These are phyloP conservation scores for Periphyllus acericola DNA, from an alignment of 2,888 invertebrate species.

Conservation along the genomic window DNA sequence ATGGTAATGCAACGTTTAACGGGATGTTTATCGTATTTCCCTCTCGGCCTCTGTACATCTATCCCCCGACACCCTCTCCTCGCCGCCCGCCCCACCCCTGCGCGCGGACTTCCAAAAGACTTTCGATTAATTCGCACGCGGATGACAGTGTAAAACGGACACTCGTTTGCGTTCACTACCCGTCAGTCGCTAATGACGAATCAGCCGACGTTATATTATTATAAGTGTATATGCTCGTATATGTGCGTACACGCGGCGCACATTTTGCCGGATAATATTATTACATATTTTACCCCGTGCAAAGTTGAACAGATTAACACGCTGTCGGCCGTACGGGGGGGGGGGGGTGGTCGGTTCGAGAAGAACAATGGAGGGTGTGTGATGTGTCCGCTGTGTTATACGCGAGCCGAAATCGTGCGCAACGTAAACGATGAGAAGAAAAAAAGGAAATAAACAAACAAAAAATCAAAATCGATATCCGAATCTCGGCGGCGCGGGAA, in stretches of 20 bases:
- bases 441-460: not conserved
- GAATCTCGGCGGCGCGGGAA: not conserved
- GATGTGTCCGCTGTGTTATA: no score
- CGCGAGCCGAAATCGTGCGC: no score
- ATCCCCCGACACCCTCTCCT: no score
- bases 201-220: not conserved
- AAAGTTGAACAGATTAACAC: not conserved
- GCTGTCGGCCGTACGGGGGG: not conserved
- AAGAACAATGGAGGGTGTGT: no score
- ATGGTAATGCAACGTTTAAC: not conserved
- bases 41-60: no score
- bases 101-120: not conserved
- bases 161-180: not conserved
- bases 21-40: not conserved
- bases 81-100: no score
- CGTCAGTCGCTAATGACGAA: not conserved
- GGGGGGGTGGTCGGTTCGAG: no score
- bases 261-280: not conserved
- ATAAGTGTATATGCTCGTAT: no score
- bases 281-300: not conserved
- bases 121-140: conserved; percentile 4
- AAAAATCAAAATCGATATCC: conserved; percentile 6
- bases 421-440: no score
- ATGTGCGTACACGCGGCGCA: not conserved
- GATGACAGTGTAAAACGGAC: not conserved